Evolutionary conservation across 1,140 invertebrate genomes (phyloP).

Genomic region (Brachionus angularis): DNA sequence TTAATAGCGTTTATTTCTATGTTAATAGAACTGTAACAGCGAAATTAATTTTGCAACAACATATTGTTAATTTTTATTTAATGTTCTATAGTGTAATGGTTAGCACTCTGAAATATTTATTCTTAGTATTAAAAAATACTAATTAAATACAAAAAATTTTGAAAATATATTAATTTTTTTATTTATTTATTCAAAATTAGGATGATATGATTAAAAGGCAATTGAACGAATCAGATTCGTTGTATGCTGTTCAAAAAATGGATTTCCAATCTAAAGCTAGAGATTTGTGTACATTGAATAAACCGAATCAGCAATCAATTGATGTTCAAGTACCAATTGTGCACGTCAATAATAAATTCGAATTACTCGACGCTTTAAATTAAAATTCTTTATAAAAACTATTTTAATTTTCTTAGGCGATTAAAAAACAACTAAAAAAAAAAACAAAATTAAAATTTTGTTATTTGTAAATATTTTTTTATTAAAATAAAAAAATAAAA

Average conservation of each 20-base stretch:
- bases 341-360: conserved; percentile 21
- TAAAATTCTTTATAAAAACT: background rate
- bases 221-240: conserved; percentile 26
- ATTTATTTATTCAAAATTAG: background rate
- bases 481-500: no score
- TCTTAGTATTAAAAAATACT: no score
- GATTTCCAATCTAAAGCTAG: conserved; percentile 36
- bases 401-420: background rate
- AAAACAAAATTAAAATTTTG: background rate
- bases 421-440: background rate
- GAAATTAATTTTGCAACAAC: no score
- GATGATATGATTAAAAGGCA: conserved; percentile 37
- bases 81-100: no score
- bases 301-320: background rate
- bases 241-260: conserved; percentile 32
- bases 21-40: no score
- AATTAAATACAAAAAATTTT: no score
- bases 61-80: no score
- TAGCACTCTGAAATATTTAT: no score
- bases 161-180: background rate
- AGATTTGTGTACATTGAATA: background rate
- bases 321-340: conserved; percentile 39
- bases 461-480: background rate
- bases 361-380: conserved; percentile 29
- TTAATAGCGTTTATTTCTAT: no score